Conservation (phyloP, 1,140 invertebrate genomes). For the Achatina immaculata region DNA sequence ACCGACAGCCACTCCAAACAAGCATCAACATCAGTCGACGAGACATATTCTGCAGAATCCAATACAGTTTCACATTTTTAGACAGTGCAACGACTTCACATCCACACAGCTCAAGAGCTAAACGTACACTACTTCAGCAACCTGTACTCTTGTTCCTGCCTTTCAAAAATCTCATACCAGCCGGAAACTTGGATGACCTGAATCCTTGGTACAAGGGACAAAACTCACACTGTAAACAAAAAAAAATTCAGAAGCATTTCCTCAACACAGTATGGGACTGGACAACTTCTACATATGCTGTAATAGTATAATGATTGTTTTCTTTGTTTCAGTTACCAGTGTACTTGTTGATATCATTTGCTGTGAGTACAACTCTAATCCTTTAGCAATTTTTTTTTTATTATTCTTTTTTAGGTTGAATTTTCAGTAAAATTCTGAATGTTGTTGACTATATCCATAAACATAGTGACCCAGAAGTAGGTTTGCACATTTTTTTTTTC, state of each 20-base stretch:
- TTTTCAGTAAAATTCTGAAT: neutral
- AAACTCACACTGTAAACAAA: neutral
- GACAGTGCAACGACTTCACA: too few species aligned
- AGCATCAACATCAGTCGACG: too few species aligned
- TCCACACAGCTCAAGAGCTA: too few species aligned
- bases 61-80: too few species aligned
- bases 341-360: constrained; percentile 19
- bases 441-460: too few species aligned
- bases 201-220: neutral
- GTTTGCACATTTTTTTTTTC: too few species aligned
- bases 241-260: neutral
- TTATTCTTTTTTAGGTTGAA: neutral
- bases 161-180: neutral
- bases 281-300: neutral
- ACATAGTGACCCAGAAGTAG: too few species aligned
- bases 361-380: constrained; percentile 4
- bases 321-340: constrained; percentile 20
- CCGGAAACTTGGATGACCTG: neutral
- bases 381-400: neutral
- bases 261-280: neutral
- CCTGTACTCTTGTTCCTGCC: too few species aligned
- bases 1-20: too few species aligned
- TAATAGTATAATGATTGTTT: neutral
- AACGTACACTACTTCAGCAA: too few species aligned
- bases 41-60: too few species aligned